Evolutionary conservation across 2,888 invertebrate genomes (phyloP), one percentile per base, ranked within the genome.

Genomic region (Melanchra persicariae): DNA sequence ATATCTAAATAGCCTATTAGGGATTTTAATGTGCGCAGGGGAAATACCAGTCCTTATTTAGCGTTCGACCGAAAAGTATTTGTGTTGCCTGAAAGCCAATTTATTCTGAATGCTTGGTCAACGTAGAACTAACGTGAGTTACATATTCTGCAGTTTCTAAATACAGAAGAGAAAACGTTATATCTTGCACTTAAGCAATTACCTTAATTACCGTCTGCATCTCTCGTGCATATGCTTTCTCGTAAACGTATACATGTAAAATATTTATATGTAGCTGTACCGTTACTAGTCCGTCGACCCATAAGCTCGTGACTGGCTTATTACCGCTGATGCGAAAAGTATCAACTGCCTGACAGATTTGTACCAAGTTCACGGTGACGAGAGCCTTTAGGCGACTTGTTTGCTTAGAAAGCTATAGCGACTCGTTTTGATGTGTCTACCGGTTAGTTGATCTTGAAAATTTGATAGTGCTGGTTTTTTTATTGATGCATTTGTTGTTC

Each of bases 201-300:
- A 47, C 51, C 40, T 65, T 22, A 68, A 65, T 57, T 49, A 43
- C 55, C 54, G 45, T 49, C 61, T 63, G 47, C 47, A 58, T 30
- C 22, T 51, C 55, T 63, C n/a, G 30, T 58, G 52, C 55, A 70
- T 62, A 68, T 74, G 57, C 70, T 78, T 81, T 71, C 78, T 64
- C 60, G 34, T 63, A 22, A 45, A 63, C 60, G 71, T 78, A 72
- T 70, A 81, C 70, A 66, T 45, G 26, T 58, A 69, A 68, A 60
- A 72, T 82, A 84, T 85, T 80, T 79, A 85, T 68, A 62, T 81
- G 62, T 81, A 72, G 64, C 74, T 73, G 64, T 84, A 82, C 90
- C 87, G 90, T 91, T 91, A 89, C 26, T 51, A 86, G 91, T 85
- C 84, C 92, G 85, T 88, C 87, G 89, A 91, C 90, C 91, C 82